phyloP scores from a whole-genome alignment of 2,797 vertebrate species.

The Sylvia borin region DNA sequence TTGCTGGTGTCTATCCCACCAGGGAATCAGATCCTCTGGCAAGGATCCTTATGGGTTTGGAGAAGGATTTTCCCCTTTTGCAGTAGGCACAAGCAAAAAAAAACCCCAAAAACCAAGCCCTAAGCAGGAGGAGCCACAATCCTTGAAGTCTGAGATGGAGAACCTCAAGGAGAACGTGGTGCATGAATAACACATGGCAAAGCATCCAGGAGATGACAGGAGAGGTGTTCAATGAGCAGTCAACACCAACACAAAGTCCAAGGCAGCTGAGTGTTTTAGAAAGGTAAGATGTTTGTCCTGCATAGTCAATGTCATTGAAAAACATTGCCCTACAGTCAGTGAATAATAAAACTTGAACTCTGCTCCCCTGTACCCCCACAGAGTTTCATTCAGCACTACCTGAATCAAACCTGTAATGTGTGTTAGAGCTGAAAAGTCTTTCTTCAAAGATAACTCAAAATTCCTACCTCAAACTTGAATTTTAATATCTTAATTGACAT shows the following conservation, averaged over 20 bases:
- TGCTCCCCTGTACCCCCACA: background rate
- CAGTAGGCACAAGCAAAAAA: background rate
- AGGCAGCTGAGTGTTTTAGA: background rate
- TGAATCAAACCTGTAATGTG: background rate
- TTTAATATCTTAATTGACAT: background rate
- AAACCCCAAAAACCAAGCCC: no score
- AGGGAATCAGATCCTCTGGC: background rate
- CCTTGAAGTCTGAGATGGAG: background rate
- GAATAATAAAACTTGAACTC: background rate
- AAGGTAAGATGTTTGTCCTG: background rate
- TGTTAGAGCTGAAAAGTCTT: background rate
- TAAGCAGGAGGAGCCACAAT: background rate
- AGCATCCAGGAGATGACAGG: background rate
- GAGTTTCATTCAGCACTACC: background rate
- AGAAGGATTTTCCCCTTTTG: background rate
- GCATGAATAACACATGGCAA: background rate
- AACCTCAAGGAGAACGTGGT: background rate
- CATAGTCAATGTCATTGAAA: background rate
- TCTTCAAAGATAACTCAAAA: background rate
- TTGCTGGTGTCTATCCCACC: background rate
- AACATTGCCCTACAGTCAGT: accelerated
- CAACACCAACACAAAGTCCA: background rate
- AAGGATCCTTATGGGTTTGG: background rate
- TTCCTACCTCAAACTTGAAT: background rate
- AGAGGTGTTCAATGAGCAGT: background rate